Evolutionary conservation across 2,113 vertebrate species (phyloP).

Genomic region (Ptychochromis oligacanthus): DNA sequence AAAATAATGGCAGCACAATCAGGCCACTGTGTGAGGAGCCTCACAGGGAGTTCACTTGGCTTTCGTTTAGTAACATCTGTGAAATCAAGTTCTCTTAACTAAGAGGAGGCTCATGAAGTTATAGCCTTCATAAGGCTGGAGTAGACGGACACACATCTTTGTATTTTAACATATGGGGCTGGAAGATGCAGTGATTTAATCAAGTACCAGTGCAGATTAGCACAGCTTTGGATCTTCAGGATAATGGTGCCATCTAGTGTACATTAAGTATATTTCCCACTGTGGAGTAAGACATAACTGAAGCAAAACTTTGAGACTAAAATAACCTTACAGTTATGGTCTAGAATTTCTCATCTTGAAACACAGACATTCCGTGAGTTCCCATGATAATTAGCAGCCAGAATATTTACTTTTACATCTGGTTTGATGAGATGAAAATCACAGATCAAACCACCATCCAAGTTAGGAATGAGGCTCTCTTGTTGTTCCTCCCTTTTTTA

Average conservation of each 20-base stretch:
- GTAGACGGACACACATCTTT: slow-evolving; percentile 53
- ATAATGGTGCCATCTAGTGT: slow-evolving; percentile 53
- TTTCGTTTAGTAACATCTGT: slow-evolving; percentile 61
- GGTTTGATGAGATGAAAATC: neutral
- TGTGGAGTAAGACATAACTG: neutral
- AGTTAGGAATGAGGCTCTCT: neutral
- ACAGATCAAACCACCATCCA: neutral
- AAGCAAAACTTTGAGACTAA: neutral
- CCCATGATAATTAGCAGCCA: neutral
- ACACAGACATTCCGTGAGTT: too few relatives aligned
- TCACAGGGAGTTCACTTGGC: slow-evolving; percentile 62
- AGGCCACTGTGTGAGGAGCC: slow-evolving; percentile 64
- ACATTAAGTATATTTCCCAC: neutral
- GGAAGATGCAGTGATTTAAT: neutral
- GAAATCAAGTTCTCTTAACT: slow-evolving; percentile 70
- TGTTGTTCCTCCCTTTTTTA: neutral
- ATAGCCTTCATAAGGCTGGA: slow-evolving; percentile 19
- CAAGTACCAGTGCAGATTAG: neutral
- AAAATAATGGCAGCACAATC: slow-evolving; percentile 77
- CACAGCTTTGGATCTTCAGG: neutral
- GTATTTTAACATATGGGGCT: neutral
- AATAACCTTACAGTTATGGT: neutral
- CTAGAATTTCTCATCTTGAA: neutral
- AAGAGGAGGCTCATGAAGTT: slow-evolving; percentile 36
- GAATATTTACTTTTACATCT: neutral